Percentiles rank a stretch among this genome's conserved stretches.
These are phyloP conservation scores for Amphiduros pacificus DNA, from an alignment of 2,888 invertebrate species.

Conservation along the genomic window DNA sequence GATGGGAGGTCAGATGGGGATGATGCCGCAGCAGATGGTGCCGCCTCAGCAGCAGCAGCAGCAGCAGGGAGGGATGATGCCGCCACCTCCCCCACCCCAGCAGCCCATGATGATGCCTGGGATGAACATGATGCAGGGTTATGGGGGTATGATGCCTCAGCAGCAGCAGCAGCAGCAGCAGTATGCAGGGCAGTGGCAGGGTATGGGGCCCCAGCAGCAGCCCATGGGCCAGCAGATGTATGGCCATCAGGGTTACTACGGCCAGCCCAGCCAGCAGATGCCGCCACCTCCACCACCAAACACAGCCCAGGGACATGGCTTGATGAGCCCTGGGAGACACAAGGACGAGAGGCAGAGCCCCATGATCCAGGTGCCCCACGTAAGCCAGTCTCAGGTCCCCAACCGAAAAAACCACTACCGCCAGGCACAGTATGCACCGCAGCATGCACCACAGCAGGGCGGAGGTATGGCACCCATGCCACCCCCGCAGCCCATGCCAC, in stretches of 20 bases:
- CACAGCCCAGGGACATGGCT: not conserved
- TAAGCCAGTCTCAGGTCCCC: slow-evolving; percentile 57
- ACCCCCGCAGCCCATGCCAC: not conserved
- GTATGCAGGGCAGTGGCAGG: slow-evolving; percentile 3
- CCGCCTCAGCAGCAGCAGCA: not conserved
- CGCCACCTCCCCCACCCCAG: not conserved
- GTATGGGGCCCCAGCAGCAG: too few species aligned
- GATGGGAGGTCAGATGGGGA: too few species aligned
- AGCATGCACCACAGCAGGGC: slow-evolving; percentile 3
- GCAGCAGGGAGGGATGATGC: not conserved
- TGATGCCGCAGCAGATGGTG: not conserved
- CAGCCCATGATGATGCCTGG: too few species aligned
- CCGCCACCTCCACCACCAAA: slow-evolving; percentile 4
- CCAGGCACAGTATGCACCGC: slow-evolving; percentile 15
- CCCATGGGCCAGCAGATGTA: slow-evolving; percentile 1
- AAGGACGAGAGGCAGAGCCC: slow-evolving; percentile 47
- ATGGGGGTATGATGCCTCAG: too few species aligned
- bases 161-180: not conserved
- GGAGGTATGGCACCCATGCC: not conserved
- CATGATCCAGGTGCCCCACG: slow-evolving; percentile 55
- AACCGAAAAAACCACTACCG: slow-evolving; percentile 37
- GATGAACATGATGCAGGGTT: too few species aligned
- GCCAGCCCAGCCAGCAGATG: slow-evolving; percentile 10
- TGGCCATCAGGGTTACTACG: not conserved
- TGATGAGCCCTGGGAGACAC: slow-evolving; percentile 1